Conservation (phyloP, 2,797 vertebrate species). For the Merluccius polli region DNA sequence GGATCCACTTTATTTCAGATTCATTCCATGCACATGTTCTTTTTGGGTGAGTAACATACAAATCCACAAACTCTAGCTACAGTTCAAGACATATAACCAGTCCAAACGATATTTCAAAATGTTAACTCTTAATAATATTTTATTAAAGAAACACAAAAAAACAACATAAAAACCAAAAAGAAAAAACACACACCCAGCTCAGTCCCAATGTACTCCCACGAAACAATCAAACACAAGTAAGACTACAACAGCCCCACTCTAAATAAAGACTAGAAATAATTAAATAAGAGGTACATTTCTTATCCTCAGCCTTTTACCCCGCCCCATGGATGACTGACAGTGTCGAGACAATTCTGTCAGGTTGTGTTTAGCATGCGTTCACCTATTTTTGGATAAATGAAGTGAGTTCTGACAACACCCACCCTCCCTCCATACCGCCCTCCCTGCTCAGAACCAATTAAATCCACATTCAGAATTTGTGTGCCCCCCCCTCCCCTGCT, state of each 20-base stretch:
- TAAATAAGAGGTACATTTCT: constrained; percentile 71
- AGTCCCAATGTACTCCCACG: constrained; percentile 53
- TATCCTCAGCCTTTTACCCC: constrained; percentile 53
- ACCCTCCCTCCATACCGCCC: constrained; percentile 2
- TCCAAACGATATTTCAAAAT: constrained; percentile 50
- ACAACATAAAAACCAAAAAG: constrained; percentile 62
- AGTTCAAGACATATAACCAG: constrained; percentile 49
- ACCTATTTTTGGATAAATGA: constrained; percentile 54
- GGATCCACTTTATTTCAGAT: constrained; percentile 47
- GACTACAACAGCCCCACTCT: constrained; percentile 48
- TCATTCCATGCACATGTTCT: constrained; percentile 53
- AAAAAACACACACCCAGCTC: constrained; percentile 41
- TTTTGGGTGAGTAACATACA: constrained; percentile 58
- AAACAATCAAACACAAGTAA: constrained; percentile 56
- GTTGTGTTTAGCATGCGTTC: constrained; percentile 59
- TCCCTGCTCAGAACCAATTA: constrained; percentile 41
- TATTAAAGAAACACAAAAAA: constrained; percentile 64
- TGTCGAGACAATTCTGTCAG: constrained; percentile 63
- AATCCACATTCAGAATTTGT: neutral
- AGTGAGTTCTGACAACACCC: constrained; percentile 13
- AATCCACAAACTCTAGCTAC: constrained; percentile 52
- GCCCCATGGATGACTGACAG: constrained; percentile 62
- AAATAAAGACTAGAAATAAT: constrained; percentile 61
- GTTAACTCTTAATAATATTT: constrained; percentile 63
- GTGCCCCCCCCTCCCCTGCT: constrained; percentile 23